Conservation (phyloP, 2,113 vertebrate species). For the Gopherus evgoodei region DNA sequence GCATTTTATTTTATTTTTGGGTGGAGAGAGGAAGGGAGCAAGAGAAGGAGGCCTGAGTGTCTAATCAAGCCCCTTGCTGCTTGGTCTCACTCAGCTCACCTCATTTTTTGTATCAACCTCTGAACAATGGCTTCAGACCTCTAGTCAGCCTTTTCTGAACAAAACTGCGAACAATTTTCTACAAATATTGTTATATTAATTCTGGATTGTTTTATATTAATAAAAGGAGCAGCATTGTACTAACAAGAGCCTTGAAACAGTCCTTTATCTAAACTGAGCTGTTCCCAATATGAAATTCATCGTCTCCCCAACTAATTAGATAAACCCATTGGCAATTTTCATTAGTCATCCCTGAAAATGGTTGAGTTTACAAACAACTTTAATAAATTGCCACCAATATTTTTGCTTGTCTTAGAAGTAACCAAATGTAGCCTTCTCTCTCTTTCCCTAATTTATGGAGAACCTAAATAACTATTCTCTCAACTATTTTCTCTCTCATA, state of each 20-base stretch:
- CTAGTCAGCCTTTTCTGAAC: not conserved
- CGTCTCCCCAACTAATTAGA: not conserved
- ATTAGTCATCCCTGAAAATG: not conserved
- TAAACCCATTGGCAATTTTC: not conserved
- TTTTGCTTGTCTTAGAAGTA: not conserved
- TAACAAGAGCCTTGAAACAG: not conserved
- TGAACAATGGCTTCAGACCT: not conserved
- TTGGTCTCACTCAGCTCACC: not conserved
- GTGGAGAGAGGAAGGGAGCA: not conserved
- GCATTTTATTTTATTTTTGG: rapidly evolving
- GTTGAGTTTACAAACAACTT: not conserved
- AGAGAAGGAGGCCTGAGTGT: not conserved
- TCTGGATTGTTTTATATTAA: not conserved
- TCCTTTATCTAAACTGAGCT: not conserved
- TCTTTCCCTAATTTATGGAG: not conserved
- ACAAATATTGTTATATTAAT: rapidly evolving
- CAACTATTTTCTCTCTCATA: not conserved
- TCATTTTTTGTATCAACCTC: not conserved
- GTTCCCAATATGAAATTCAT: not conserved
- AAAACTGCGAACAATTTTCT: not conserved
- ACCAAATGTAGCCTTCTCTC: rapidly evolving
- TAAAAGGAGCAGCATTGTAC: not conserved
- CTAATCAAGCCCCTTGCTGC: not conserved
- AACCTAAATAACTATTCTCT: not conserved
- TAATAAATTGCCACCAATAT: not conserved